Conservation (phyloP, 2,113 vertebrate genomes). For the Marmota flaviventris region DNA sequence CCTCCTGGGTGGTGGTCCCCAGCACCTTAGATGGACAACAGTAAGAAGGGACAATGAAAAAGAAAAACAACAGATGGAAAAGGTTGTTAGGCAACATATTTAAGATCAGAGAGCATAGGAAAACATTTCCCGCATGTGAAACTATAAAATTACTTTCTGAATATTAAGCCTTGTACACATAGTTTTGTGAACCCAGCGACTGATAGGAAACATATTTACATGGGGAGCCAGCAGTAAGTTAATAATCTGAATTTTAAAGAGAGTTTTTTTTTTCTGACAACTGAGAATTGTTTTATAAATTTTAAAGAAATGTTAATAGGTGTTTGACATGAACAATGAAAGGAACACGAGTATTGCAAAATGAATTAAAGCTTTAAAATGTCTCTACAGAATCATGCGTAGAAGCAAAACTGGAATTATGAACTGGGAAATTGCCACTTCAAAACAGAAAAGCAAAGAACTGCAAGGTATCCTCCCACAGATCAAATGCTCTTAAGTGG, state of each 20-base stretch:
- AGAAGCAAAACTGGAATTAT: conserved; percentile 78
- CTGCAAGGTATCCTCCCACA: conserved; percentile 45
- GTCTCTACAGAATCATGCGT: conserved; percentile 63
- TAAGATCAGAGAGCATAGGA: conserved; percentile 50
- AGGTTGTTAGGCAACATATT: conserved; percentile 52
- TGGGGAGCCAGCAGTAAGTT: conserved; percentile 71
- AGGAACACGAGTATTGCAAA: conserved; percentile 80
- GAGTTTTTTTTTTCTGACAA: conserved; percentile 70
- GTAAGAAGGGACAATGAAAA: background rate
- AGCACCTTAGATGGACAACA: background rate
- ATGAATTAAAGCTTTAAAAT: conserved; percentile 83
- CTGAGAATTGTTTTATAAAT: conserved; percentile 86
- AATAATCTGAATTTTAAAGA: conserved; percentile 82
- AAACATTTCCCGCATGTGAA: conserved; percentile 63
- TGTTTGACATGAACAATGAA: conserved; percentile 84
- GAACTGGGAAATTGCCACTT: conserved; percentile 74
- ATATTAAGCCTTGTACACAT: conserved; percentile 74
- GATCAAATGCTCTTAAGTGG: conserved; percentile 34
- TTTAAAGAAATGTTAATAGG: conserved; percentile 84
- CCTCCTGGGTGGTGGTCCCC: rapidly evolving
- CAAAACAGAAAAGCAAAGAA: conserved; percentile 57
- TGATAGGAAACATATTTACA: conserved; percentile 74
- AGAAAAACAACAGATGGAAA: conserved; percentile 24
- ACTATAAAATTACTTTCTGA: conserved; percentile 76
- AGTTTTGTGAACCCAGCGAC: conserved; percentile 76